Percentiles rank a stretch among this genome's conserved stretches.
Evolutionary conservation across 2,113 vertebrate genomes (phyloP).

Genomic region (Pelobates fuscus): DNA sequence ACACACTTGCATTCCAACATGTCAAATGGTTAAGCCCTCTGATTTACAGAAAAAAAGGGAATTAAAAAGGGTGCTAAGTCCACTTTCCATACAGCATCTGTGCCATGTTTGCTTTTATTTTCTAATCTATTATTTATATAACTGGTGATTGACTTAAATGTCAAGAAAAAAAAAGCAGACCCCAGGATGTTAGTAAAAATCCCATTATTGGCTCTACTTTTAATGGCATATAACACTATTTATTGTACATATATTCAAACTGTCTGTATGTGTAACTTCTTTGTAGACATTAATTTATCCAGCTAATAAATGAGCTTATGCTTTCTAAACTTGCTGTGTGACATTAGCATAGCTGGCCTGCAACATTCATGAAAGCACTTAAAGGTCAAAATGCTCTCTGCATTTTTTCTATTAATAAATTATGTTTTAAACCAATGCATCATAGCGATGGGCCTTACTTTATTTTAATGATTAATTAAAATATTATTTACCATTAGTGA

Average conservation of each 20-base stretch:
- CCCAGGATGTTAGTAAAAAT: no score
- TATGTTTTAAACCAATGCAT: background rate
- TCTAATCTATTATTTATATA: background rate
- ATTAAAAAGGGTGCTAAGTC: background rate
- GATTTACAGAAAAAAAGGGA: background rate
- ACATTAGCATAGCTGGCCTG: conserved; percentile 12
- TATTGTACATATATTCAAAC: no score
- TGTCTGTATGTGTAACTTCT: no score
- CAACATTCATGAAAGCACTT: background rate
- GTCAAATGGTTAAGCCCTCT: conserved; percentile 18
- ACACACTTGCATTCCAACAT: conserved; percentile 16
- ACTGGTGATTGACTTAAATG: background rate
- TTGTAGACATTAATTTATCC: no score
- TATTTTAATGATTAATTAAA: no score
- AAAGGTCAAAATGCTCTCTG: background rate
- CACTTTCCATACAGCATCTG: background rate
- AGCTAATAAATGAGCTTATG: background rate
- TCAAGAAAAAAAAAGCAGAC: background rate
- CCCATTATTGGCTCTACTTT: no score
- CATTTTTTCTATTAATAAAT: background rate
- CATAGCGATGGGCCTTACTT: background rate
- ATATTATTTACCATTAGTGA: no score
- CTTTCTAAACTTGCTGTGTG: background rate
- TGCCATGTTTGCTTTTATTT: background rate
- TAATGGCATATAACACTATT: no score